Conservation (phyloP, 2,113 vertebrate species). For the Caracal caracal region DNA sequence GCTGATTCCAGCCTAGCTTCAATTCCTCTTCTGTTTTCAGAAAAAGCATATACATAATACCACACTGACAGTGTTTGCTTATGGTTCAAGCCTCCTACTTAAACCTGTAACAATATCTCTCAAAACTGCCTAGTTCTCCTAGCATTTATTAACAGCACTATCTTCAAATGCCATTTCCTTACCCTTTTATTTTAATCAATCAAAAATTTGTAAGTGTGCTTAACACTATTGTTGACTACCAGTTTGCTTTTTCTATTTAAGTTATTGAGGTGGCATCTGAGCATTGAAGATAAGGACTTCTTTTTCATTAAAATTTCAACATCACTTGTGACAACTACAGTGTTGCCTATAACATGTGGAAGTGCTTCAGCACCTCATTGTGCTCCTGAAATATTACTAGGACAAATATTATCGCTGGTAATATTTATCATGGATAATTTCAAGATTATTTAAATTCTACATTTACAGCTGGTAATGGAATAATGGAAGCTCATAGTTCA, state of each 20-base stretch:
- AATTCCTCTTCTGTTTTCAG: neutral
- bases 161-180: neutral
- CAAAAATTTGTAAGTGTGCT: neutral
- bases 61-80: neutral
- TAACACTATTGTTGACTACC: neutral
- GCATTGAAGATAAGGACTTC: neutral
- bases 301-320: neutral
- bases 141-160: neutral
- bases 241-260: neutral
- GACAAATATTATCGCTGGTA: neutral
- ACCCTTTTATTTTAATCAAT: neutral
- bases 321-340: neutral
- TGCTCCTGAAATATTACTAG: neutral
- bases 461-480: neutral
- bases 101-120: neutral
- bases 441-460: neutral
- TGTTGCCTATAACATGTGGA: neutral
- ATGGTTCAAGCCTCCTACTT: neutral
- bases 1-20: neutral
- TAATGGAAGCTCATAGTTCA: neutral
- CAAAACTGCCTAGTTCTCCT: neutral
- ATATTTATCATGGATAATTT: neutral
- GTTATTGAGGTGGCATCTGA: neutral
- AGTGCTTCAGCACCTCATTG: neutral
- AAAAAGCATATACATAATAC: neutral